phyloP scores from a whole-genome alignment of 2,113 vertebrate species.

The Ailuropoda melanoleuca region DNA sequence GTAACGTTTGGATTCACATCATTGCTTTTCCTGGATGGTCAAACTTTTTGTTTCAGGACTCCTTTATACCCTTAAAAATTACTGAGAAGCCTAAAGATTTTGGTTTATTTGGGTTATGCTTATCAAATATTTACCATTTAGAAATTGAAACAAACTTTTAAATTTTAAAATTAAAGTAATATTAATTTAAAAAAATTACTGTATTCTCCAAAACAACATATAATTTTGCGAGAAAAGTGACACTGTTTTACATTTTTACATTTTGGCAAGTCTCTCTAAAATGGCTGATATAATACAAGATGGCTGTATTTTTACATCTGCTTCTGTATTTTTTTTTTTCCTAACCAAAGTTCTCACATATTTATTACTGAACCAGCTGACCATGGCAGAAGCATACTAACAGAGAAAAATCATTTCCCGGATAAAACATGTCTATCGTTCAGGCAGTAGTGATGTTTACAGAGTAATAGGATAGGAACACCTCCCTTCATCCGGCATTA shows the following conservation, averaged over 20 bases:
- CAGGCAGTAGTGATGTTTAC: not conserved
- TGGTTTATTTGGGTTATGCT: not conserved
- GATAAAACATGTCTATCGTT: not conserved
- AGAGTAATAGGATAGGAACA: not conserved
- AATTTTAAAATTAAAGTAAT: not conserved
- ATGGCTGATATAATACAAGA: not conserved
- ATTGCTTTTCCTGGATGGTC: not conserved
- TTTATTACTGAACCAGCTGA: not conserved
- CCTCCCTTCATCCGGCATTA: not conserved
- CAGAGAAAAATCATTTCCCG: not conserved
- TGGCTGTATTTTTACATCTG: not conserved
- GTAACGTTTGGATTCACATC: not conserved
- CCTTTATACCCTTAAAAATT: not conserved
- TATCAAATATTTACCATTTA: not conserved
- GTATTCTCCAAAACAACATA: not conserved
- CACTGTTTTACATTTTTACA: not conserved
- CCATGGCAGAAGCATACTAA: not conserved
- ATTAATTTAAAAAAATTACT: not conserved
- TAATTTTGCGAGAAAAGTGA: not conserved
- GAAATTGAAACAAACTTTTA: not conserved
- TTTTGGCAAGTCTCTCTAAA: not conserved
- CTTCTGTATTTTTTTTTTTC: not conserved
- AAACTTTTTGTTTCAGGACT: not conserved
- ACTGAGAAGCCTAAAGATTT: not conserved
- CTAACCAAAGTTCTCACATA: not conserved